Evolutionary conservation across 2,797 vertebrate genomes (phyloP).

Genomic region (Urocyon cinereoargenteus): DNA sequence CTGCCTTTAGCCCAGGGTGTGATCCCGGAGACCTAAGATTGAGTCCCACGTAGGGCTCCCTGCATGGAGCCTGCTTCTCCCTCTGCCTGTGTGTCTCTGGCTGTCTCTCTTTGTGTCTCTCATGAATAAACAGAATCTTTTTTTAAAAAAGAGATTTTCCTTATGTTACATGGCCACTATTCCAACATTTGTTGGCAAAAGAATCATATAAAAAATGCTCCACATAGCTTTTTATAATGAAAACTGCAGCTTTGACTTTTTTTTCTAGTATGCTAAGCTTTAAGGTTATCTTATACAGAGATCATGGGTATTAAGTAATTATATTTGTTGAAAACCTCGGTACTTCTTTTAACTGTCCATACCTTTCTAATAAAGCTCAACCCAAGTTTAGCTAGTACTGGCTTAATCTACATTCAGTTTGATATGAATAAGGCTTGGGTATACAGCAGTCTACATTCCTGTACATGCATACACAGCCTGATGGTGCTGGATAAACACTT

Average conservation of each 20-base stretch:
- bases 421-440: background rate
- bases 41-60: too few species aligned
- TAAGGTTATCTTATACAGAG: constrained; percentile 6
- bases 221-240: background rate
- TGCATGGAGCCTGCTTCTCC: too few species aligned
- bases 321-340: constrained; percentile 29
- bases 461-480: background rate
- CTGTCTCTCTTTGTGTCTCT: too few species aligned
- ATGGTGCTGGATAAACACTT: background rate
- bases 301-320: background rate
- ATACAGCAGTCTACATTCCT: background rate
- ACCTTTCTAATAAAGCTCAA: background rate
- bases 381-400: background rate
- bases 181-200: background rate
- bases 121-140: too few species aligned
- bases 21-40: too few species aligned
- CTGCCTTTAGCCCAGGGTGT: too few species aligned
- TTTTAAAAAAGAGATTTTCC: background rate
- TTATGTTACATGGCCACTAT: background rate
- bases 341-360: background rate
- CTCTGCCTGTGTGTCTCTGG: too few species aligned
- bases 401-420: background rate
- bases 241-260: background rate
- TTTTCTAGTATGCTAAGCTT: background rate
- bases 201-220: background rate